Base-by-base conservation (phyloP, 1,140 invertebrate species). In the Bilobella aurantiaca region DNA sequence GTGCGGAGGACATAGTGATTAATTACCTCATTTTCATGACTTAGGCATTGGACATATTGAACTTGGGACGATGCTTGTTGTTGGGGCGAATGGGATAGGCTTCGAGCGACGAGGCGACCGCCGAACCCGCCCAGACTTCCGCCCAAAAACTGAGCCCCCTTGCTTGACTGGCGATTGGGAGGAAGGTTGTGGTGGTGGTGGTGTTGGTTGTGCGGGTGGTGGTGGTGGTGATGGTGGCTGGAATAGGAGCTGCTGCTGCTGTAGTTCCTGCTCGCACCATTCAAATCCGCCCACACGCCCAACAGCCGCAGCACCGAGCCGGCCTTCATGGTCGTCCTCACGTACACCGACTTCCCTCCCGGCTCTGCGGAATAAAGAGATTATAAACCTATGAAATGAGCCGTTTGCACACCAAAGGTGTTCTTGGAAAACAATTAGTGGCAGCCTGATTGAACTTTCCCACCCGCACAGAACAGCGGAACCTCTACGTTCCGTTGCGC, bases 11-110 rank as follows among this genome's bases (percentile, higher is more conserved):
- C n/a, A n/a, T n/a, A n/a, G n/a, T n/a, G n/a, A n/a, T n/a, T 42
- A 42, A 8, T 42, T 42, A 77, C 74, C 75, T 78, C 76, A 53
- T 77, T 76, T 62, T 71, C 71, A 27, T 75, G 74, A 59, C 71
- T 76, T 3, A 78, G 69, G 62, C 77, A 78, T 64, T 78, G 77
- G 23, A 76, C 74, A 62, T 77, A 78, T 63, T 77, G 74, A 62
- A 73, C 66, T 65, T 67, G 57, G 8, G 60, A n/a, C n/a, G 49
- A 21, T 59, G 58, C 3, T 42, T 42, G 61, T 31, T 57, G 60
- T 31, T 67, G 67, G 34, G 49, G 58, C 60, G 62, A 56, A 31
- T 64, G 64, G 47, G 68, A 67, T 18, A 72, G 30, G 46, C 42
- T 68, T 61, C 69, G 62, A 57, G 69, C 63, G 5, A 73, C 70